Evolutionary conservation across 2,888 invertebrate genomes (phyloP).

Genomic region (Epirrhoe tristata): DNA sequence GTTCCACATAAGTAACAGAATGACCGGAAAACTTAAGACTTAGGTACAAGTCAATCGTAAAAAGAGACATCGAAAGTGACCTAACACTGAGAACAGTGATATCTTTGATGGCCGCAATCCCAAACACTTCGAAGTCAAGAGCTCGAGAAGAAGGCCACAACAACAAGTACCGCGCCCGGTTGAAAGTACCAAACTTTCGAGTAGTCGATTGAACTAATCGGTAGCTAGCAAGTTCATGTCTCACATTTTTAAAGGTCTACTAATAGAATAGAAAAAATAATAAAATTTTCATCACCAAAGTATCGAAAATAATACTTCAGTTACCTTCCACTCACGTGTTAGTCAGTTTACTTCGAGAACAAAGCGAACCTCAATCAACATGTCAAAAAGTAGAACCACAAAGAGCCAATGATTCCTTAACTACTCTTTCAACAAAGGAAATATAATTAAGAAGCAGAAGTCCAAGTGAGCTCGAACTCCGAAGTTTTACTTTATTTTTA

Average conservation of each 20-base stretch:
- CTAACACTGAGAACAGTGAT: slow-evolving; percentile 21
- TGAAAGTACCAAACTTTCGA: slow-evolving; percentile 16
- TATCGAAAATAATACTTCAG: no score
- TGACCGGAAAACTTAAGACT: not conserved
- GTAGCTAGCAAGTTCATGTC: no score
- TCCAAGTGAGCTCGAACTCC: slow-evolving; percentile 13
- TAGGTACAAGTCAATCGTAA: not conserved
- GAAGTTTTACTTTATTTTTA: slow-evolving; percentile 9
- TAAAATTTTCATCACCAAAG: no score
- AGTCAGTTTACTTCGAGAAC: not conserved
- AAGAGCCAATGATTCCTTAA: slow-evolving; percentile 1
- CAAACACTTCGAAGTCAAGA: slow-evolving; percentile 9
- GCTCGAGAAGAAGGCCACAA: slow-evolving; percentile 11
- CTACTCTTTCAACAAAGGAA: slow-evolving; percentile 42
- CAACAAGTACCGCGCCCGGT: not conserved
- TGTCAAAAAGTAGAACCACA: not conserved
- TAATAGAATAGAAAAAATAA: no score
- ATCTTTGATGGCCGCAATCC: slow-evolving; percentile 23
- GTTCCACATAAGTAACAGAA: not conserved
- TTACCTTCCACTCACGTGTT: no score
- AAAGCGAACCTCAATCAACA: not conserved
- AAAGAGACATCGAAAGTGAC: slow-evolving; percentile 6
- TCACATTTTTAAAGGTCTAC: no score
- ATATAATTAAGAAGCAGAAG: slow-evolving; percentile 45
- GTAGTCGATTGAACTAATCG: not conserved